phyloP scores from a whole-genome alignment of 2,797 vertebrate species.

The Steatocranus sp. region DNA sequence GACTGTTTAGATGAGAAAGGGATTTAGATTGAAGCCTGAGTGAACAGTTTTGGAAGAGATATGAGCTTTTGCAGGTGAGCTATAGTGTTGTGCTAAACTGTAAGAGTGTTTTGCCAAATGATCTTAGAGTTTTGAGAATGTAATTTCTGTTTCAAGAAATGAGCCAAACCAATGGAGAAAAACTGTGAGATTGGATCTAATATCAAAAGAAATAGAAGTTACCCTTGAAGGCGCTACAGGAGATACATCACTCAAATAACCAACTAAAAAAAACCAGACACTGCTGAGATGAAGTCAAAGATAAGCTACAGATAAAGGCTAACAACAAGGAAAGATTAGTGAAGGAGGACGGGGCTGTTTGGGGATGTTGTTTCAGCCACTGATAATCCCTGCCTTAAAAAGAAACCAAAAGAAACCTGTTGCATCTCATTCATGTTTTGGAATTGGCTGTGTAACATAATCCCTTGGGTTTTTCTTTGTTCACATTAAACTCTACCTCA shows the following conservation, averaged over 20 bases:
- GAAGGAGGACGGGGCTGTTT: not conserved
- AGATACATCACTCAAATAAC: slow-evolving; percentile 25
- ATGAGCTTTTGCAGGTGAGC: no score
- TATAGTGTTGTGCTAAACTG: no score
- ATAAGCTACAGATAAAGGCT: not conserved
- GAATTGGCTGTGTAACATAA: not conserved
- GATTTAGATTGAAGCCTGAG: no score
- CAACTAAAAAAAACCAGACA: not conserved
- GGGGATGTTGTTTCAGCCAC: not conserved
- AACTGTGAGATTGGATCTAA: slow-evolving; percentile 40
- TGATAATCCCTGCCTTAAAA: slow-evolving; percentile 1
- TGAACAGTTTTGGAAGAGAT: no score
- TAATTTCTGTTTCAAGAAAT: no score
- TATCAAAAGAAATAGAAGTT: slow-evolving; percentile 16
- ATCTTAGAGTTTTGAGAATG: no score
- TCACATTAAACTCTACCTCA: not conserved
- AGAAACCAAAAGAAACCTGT: not conserved
- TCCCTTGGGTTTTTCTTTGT: not conserved
- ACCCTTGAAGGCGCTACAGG: slow-evolving; percentile 2
- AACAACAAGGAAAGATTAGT: not conserved
- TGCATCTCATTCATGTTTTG: not conserved
- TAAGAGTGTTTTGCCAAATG: no score
- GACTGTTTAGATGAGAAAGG: no score
- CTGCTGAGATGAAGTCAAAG: slow-evolving; percentile 4
- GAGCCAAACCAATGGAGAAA: no score